These are phyloP conservation scores for Anolis apletophallus DNA, from an alignment of 2,797 vertebrate species.

Conservation along the genomic window DNA sequence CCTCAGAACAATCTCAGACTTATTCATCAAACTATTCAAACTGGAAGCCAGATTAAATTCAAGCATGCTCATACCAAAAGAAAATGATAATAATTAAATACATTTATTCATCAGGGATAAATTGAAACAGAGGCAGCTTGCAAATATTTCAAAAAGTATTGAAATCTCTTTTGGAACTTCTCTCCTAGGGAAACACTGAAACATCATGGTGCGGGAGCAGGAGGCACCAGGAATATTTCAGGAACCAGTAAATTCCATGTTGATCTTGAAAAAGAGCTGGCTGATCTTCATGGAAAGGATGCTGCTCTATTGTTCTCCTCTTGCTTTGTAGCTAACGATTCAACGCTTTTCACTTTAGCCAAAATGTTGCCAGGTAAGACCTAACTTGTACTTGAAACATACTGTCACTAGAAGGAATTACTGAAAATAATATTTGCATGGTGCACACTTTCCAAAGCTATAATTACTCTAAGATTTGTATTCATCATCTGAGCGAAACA, in stretches of 20 bases:
- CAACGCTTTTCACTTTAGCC: slow-evolving; percentile 95
- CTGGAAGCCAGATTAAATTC: not conserved
- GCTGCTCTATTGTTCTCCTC: slow-evolving; percentile 95
- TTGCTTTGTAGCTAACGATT: slow-evolving; percentile 98
- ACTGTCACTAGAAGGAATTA: not conserved
- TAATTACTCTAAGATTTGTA: not conserved
- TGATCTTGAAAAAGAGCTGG: slow-evolving; percentile 92
- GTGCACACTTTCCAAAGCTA: not conserved
- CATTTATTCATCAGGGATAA: too few relatives aligned
- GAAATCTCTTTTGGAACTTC: slow-evolving; percentile 4
- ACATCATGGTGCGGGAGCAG: slow-evolving; percentile 94
- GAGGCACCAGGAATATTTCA: slow-evolving; percentile 96
- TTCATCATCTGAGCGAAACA: not conserved
- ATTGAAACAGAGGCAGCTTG: not conserved
- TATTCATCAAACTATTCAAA: not conserved
- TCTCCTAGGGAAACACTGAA: slow-evolving; percentile 87
- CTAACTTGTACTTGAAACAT: not conserved
- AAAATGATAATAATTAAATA: too few relatives aligned
- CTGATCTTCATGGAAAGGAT: slow-evolving; percentile 95
- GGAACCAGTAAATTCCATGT: slow-evolving; percentile 98
- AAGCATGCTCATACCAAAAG: not conserved
- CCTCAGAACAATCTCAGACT: not conserved
- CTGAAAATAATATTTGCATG: not conserved
- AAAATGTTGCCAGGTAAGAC: slow-evolving; percentile 93
- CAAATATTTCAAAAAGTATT: not conserved